Evolutionary conservation across 1,140 invertebrate species (phyloP), one percentile per base, ranked within the genome.

Genomic region (Brachionus rotundiformis): DNA sequence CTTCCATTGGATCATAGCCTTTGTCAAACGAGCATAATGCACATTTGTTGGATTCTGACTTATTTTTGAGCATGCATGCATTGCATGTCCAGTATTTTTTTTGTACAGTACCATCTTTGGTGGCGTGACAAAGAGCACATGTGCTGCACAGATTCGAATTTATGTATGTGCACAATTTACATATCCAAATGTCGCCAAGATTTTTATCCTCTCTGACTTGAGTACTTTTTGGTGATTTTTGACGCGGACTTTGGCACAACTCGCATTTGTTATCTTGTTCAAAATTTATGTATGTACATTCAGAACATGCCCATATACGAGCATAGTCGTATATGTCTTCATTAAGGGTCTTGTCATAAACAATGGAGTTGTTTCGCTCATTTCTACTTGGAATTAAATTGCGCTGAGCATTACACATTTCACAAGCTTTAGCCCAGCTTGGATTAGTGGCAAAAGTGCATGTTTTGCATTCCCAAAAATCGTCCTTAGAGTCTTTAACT

Each of bases 211-310:
- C 33, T 1, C 36, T 36, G 1, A 11, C 5, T 27, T 11, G 13
- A 3, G 63, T 5, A 33, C 36, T 68, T 68, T 33, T 16, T 2
- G 63, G 2, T 36, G 63, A 36, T 36, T 23, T 68, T 68, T 68
- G 10, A 3, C 75, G 75, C 23, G 44, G 44, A 11, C 11, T 59
- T 19, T 33, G 16, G 19, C 75, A 77, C 1, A 77, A 4, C 16
- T 39, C 44, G 31, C 75, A 77, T 54, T 54, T 31, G 6, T 27
- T 59, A 16, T 77, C 49, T 11, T 39, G 13, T 5, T 54, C 44
- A 33, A 54, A 49, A 59, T 77, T 77, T 13, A 77, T 77, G 49
- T 41, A 77, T 31, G 75, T 77, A 77, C 75, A 77, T 36, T 77
- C 49, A 10, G 29, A 10, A 59, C 75, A 77, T 10, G 8, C 59